phyloP scores from a whole-genome alignment of 2,113 vertebrate genomes.

The Fregetta grallaria region DNA sequence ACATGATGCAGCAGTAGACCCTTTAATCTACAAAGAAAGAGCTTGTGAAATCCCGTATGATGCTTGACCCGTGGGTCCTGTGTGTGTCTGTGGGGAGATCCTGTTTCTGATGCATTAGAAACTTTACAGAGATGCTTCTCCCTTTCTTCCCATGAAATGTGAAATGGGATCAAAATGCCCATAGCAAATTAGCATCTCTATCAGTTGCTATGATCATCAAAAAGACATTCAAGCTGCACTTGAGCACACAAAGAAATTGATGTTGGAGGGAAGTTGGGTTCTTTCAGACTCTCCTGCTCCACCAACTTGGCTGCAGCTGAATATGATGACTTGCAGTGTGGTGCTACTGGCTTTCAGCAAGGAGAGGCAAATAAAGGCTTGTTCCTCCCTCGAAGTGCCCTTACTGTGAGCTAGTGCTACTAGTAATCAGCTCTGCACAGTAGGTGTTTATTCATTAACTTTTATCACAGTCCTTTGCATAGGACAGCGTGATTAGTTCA shows the following conservation, averaged over 20 bases:
- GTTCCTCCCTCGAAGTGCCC: not conserved
- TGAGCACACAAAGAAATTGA: fast-evolving
- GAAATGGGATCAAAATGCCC: not conserved
- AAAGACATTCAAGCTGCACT: not conserved
- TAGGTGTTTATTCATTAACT: not conserved
- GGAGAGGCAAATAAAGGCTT: not conserved
- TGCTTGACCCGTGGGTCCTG: not conserved
- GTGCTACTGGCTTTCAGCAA: not conserved
- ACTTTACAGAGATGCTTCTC: not conserved
- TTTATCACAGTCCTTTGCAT: not conserved
- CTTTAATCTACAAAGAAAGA: not conserved
- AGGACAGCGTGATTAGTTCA: not conserved
- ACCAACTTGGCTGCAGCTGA: not conserved
- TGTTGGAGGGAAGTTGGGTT: not conserved
- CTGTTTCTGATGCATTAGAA: not conserved
- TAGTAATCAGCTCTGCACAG: not conserved
- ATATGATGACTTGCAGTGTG: not conserved
- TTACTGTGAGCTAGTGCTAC: not conserved
- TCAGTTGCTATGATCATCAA: not conserved
- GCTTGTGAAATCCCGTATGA: not conserved
- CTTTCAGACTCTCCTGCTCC: not conserved
- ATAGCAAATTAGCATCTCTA: not conserved
- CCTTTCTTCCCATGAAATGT: not conserved
- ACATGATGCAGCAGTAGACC: not conserved
- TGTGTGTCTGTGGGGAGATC: not conserved